A percentile compares a stretch with the other conserved stretches of the same genome.
Evolutionary conservation across 92 coral and sea anemone species (phyloP).

Genomic region (Epizoanthus stellaris): DNA sequence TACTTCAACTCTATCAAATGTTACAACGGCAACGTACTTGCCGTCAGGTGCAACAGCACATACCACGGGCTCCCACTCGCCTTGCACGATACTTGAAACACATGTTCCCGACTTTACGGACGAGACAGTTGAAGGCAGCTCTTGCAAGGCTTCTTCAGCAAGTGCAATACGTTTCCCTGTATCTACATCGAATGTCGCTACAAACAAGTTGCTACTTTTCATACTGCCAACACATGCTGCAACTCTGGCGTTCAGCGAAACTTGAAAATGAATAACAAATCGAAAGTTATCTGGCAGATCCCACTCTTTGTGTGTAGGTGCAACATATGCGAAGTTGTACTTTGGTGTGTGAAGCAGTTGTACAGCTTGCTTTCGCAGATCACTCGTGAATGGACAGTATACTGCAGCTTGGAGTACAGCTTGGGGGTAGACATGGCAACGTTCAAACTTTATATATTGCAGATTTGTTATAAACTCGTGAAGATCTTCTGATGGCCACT

Average conservation of each 20-base stretch:
- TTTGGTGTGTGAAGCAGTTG: constrained; percentile 12
- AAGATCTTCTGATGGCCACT: background rate
- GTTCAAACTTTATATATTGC: background rate
- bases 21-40: constrained; percentile 17
- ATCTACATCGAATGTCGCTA: constrained; percentile 20
- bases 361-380: constrained; percentile 5
- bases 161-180: constrained; percentile 15
- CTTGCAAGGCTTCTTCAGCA: background rate
- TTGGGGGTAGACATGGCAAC: constrained; percentile 23
- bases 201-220: background rate
- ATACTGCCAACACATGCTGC: constrained; percentile 31
- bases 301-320: constrained; percentile 16
- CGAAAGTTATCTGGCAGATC: background rate
- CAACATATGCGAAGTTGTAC: constrained; percentile 22
- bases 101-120: background rate
- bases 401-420: constrained; percentile 40
- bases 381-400: constrained; percentile 4
- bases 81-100: constrained; percentile 1
- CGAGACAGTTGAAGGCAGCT: background rate
- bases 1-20: constrained; percentile 14
- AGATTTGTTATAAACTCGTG: background rate
- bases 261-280: background rate
- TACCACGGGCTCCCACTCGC: background rate
- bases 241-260: constrained; percentile 10
- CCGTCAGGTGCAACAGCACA: constrained; percentile 28